Evolutionary conservation across 1,140 invertebrate species (phyloP), one percentile per base, ranked within the genome.

Genomic region (Bombus haemorrhoidalis): DNA sequence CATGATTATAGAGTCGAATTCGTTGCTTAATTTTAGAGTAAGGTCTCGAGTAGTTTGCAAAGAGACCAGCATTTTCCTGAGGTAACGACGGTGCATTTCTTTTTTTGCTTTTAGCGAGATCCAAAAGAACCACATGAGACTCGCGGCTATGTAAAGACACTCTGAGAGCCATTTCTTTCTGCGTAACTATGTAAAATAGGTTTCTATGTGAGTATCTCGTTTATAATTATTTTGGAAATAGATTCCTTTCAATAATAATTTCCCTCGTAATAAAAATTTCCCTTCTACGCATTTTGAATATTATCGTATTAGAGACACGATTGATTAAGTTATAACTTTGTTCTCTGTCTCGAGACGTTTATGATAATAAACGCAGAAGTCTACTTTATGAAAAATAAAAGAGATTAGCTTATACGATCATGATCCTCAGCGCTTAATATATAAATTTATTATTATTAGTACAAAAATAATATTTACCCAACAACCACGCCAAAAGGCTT

Each of bases 121-220:
- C 90, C 90, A 91, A 3, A 43, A 39, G 6, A 69, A 82, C 90
- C 90, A 91, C 10, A 91, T 32, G 12, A 90, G 64, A 53, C 88
- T 91, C 1, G 90, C 90, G 18, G 90, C 90, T 83, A 91, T 79
- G 57, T 91, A 91, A 32, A 75, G 68, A 3, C 47, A 34, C 0
- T 47, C 32, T 0, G 85, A 78, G 1, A 74, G 37, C 8, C 9
- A 9, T 37, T 41, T 68, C 37, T 8, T 77, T 34, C 39, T 79
- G 0, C 85, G 85, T 15, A 84, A 2, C 85, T 86, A n/a, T 2
- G 5, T 43, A 37, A 53, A 10, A 66, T 32, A 18, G 32, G 6
- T 66, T 66, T 18, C 59, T 13, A 8, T 13, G 1, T n/a, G 6
- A 73, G 1, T 13, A 25, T 47, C 28, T 71, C 25, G 34, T 69